These are phyloP conservation scores for Ficedula albicollis DNA, from an alignment of 2,797 vertebrate genomes.

Conservation along the genomic window DNA sequence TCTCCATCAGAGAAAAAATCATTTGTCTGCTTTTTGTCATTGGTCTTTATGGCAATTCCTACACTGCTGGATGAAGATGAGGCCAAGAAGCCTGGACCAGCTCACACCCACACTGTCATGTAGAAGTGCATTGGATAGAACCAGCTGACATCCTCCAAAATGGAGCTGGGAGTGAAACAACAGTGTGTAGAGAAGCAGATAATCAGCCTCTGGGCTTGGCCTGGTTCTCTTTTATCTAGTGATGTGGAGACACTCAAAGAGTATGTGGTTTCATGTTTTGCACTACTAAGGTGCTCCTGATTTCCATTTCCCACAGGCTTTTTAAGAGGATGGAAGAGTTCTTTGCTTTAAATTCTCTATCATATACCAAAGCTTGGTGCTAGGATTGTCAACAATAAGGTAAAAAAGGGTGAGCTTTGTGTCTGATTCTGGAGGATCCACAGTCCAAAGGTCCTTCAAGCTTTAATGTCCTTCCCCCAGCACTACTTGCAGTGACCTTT, in stretches of 20 bases:
- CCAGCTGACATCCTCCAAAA: not conserved
- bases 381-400: not conserved
- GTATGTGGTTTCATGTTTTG: not conserved
- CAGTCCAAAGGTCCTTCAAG: not conserved
- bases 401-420: not conserved
- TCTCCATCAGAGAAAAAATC: not conserved
- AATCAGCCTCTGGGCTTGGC: not conserved
- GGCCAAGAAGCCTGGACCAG: not conserved
- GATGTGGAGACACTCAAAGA: not conserved
- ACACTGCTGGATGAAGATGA: not conserved
- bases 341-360: not conserved
- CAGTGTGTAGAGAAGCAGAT: not conserved
- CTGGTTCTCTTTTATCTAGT: not conserved
- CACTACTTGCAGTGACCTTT: not conserved
- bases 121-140: not conserved
- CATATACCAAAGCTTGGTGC: accelerated
- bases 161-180: not conserved
- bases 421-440: not conserved
- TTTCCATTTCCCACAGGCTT: not conserved
- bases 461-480: not conserved
- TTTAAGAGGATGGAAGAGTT: not conserved
- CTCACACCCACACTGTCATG: not conserved
- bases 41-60: not conserved
- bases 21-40: not conserved
- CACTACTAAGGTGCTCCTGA: not conserved